Evolutionary conservation across 2,113 vertebrate genomes (phyloP).

Genomic region (Girardinichthys multiradiatus): DNA sequence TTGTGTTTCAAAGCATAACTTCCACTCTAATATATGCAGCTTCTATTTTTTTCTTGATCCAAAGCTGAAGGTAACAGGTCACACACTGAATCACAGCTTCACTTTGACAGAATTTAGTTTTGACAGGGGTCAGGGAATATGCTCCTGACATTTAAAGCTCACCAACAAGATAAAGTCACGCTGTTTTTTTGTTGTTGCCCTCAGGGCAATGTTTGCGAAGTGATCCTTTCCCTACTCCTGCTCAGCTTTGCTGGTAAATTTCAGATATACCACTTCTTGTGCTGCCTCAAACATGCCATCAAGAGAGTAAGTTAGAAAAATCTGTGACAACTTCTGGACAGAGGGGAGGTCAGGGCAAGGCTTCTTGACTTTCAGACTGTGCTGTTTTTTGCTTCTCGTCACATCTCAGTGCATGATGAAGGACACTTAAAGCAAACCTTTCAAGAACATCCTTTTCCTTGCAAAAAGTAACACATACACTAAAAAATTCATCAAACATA

Average conservation of each 20-base stretch:
- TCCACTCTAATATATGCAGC: neutral
- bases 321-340: slow-evolving; percentile 39
- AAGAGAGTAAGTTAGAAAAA: slow-evolving; percentile 21
- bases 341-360: slow-evolving; percentile 31
- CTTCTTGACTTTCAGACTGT: slow-evolving; percentile 41
- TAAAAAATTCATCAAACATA: neutral
- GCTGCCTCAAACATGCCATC: slow-evolving; percentile 12
- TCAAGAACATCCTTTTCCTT: neutral
- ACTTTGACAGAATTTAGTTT: slow-evolving; percentile 41
- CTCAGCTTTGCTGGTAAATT: slow-evolving; percentile 47
- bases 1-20: neutral
- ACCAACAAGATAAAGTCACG: slow-evolving; percentile 46
- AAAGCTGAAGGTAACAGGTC: slow-evolving; percentile 17
- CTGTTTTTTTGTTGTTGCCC: slow-evolving; percentile 38
- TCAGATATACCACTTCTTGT: slow-evolving; percentile 24
- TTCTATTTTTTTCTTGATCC: neutral
- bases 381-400: slow-evolving; percentile 18
- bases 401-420: slow-evolving; percentile 39
- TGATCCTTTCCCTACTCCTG: slow-evolving; percentile 36
- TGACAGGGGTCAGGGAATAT: slow-evolving; percentile 47
- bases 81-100: slow-evolving; percentile 17
- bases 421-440: slow-evolving; percentile 22
- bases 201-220: slow-evolving; percentile 38
- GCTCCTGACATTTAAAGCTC: slow-evolving; percentile 59
- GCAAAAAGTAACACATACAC: neutral